A percentile compares a stretch with the other conserved stretches of the same genome.
These are phyloP conservation scores for Sebastes jordani DNA, from an alignment of 2,797 vertebrate species.

Conservation along the genomic window DNA sequence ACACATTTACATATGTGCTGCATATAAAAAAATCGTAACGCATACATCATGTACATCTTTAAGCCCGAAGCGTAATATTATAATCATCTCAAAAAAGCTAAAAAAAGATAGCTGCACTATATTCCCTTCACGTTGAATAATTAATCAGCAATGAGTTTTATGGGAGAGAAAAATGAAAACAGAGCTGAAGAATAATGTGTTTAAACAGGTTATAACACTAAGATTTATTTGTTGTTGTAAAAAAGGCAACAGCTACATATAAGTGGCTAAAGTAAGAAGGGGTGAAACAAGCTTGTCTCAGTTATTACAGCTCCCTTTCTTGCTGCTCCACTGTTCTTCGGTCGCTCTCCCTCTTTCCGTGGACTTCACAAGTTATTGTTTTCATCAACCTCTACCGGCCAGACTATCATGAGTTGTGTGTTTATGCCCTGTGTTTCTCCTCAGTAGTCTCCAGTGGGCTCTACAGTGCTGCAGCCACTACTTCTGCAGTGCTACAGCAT, in stretches of 20 bases:
- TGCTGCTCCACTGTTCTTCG: not conserved
- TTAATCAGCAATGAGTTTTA: conserved; percentile 7
- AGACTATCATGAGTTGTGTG: not conserved
- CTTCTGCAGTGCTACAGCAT: conserved; percentile 25
- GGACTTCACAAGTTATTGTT: conserved; percentile 9
- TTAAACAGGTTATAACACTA: not conserved
- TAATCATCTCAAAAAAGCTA: not conserved
- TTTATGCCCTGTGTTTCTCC: not conserved
- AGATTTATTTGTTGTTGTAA: not conserved
- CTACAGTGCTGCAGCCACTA: conserved; percentile 2
- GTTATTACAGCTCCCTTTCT: conserved; percentile 1
- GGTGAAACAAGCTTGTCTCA: not conserved
- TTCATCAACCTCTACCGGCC: conserved; percentile 25
- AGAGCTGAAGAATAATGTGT: conserved; percentile 15
- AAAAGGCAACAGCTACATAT: not conserved
- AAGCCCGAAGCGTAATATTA: not conserved
- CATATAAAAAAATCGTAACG: not conserved
- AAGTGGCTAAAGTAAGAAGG: not conserved
- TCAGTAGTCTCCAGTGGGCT: conserved; percentile 17
- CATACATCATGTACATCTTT: not conserved
- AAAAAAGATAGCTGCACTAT: conserved; percentile 1
- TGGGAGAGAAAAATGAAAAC: conserved; percentile 6
- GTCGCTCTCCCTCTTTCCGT: not conserved
- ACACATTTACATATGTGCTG: not conserved
- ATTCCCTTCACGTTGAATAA: conserved; percentile 34